Evolutionary conservation across 2,797 vertebrate species (phyloP).

Genomic region (Premnoplex brunnescens): DNA sequence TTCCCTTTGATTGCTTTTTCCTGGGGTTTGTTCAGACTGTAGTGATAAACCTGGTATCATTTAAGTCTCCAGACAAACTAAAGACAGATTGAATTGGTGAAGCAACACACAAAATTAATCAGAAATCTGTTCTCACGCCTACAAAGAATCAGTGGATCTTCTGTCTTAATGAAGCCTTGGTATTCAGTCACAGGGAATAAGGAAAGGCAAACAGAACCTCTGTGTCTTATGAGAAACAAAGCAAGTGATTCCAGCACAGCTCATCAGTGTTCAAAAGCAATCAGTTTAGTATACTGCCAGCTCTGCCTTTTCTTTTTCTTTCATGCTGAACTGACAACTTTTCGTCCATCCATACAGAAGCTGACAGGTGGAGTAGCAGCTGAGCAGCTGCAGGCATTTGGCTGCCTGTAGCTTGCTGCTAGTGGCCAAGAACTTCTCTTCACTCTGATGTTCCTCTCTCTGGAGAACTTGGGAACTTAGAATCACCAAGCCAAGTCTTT

Average conservation of each 20-base stretch:
- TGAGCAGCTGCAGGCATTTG: constrained; percentile 64
- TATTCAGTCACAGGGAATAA: background rate
- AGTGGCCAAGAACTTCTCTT: background rate
- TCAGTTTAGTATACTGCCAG: background rate
- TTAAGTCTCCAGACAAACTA: background rate
- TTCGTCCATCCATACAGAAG: background rate
- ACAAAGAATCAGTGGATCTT: background rate
- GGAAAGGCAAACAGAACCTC: background rate
- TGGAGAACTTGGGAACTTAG: background rate
- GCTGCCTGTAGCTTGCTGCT: constrained; percentile 37
- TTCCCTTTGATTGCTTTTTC: background rate
- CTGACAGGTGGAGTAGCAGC: constrained; percentile 62
- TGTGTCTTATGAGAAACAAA: constrained; percentile 5
- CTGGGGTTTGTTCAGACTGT: background rate
- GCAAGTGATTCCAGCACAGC: background rate
- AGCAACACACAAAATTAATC: background rate
- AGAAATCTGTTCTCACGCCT: background rate
- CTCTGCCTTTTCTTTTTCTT: constrained; percentile 19
- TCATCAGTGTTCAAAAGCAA: constrained; percentile 30
- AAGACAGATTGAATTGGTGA: constrained; percentile 6
- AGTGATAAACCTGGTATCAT: background rate
- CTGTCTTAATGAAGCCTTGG: background rate
- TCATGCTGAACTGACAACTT: constrained; percentile 49
- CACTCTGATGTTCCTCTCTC: background rate
- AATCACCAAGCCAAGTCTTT: background rate